These are phyloP conservation scores for Tachycineta bicolor DNA, from an alignment of 2,113 vertebrate species.

Conservation along the genomic window DNA sequence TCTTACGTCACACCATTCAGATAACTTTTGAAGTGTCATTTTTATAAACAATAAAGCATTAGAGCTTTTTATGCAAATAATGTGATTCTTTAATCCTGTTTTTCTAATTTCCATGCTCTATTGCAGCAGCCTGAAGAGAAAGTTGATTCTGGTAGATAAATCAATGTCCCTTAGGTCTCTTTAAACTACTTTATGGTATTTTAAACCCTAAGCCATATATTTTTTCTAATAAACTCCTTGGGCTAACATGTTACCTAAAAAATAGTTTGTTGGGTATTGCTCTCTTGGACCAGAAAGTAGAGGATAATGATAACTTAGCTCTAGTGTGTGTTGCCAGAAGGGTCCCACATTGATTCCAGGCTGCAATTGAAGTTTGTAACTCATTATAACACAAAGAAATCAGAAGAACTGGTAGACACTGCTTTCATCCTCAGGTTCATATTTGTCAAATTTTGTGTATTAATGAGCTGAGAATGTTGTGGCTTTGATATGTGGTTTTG, in stretches of 20 bases:
- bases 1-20: background rate
- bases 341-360: background rate
- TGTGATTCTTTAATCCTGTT: slow-evolving; percentile 36
- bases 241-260: slow-evolving; percentile 34
- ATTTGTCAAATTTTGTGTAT: background rate
- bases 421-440: background rate
- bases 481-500: background rate
- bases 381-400: background rate
- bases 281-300: slow-evolving; percentile 5
- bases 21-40: slow-evolving; percentile 5
- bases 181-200: slow-evolving; percentile 53
- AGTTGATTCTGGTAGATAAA: slow-evolving; percentile 53
- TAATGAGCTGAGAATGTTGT: background rate
- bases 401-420: background rate
- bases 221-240: slow-evolving; percentile 50
- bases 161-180: slow-evolving; percentile 39
- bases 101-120: slow-evolving; percentile 29
- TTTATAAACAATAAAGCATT: background rate
- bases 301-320: background rate
- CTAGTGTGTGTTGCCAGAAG: background rate
- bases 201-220: slow-evolving; percentile 33
- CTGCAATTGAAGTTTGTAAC: background rate
- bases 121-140: background rate
- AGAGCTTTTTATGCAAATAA: background rate
- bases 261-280: slow-evolving; percentile 26